phyloP scores from a whole-genome alignment of 1,140 invertebrate species.

The Zophobas atratus region DNA sequence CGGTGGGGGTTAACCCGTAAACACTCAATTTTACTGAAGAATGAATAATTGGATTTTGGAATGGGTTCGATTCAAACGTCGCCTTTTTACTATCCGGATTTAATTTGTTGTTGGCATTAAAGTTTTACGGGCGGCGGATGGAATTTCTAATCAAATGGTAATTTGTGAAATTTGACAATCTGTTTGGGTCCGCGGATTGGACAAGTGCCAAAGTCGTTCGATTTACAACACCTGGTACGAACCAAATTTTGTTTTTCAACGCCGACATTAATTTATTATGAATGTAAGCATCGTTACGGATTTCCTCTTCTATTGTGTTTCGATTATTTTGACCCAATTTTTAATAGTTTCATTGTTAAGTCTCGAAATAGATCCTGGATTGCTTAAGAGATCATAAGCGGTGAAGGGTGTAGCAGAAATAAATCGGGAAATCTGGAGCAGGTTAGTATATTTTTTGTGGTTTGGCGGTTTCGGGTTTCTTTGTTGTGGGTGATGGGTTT shows the following conservation, averaged over 20 bases:
- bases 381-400: no score
- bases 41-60: background rate
- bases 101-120: conserved; percentile 21
- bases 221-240: background rate
- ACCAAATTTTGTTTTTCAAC: conserved; percentile 10
- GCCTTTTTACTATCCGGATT: background rate
- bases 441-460: no score
- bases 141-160: conserved; percentile 28
- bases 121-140: conserved; percentile 6
- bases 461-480: no score
- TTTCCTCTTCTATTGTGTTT: background rate
- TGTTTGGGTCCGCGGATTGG: conserved; percentile 25
- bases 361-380: no score
- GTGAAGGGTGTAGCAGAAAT: no score
- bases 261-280: conserved; percentile 13
- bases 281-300: conserved; percentile 4
- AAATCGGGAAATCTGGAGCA: no score
- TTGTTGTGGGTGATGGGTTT: no score
- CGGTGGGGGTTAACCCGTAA: no score
- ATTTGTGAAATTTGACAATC: conserved; percentile 39
- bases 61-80: background rate
- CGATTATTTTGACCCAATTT: no score
- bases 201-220: background rate
- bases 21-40: no score
- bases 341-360: no score